Evolutionary conservation across 2,797 vertebrate genomes (phyloP), one percentile per base, ranked within the genome.

Genomic region (Zalophus californianus): DNA sequence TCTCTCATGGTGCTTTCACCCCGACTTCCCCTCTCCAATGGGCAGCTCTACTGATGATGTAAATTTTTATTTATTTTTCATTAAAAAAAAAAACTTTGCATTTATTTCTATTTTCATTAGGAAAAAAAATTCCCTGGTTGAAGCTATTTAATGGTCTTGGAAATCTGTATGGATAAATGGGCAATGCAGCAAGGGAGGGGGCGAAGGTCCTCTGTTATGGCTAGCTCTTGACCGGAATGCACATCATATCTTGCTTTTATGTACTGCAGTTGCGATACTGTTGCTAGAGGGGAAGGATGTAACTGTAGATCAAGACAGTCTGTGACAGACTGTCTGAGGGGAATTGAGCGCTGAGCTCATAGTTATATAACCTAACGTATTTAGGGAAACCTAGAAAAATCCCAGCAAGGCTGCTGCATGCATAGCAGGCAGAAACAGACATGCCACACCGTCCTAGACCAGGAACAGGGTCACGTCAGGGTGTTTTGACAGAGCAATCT

Each of bases 311-410:
- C 84, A 70, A 72, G 41, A 70, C 7, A 48, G 52, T 80, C 90
- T 84, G 32, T 73, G 66, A 88, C 41, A 80, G 85, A 72, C 35
- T 78, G 27, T 75, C 16, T 88, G 60, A 68, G 25, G 44, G 54
- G 27, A 82, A 32, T 10, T 27, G 52, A 88, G 79, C 68, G 48
- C 70, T 83, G 52, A 90, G 52, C 35, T 92, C 70, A 92, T 27
- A 72, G 16, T 79, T 68, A 50, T 21, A 35, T 52, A 70, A 88
- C 68, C 60, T 58, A 84, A 91, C 9, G 27, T n/a, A 27, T 48
- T 83, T 58, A 90, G 62, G 20, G 13, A 94, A 95, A 90, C 9
- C 77, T 92, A 13, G 41, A 32, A 85, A 87, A 83, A 15, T 91
- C 44, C 66, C 5, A 79, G 66, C n/a, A 83, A 38, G 20, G 15